Evolutionary conservation across 2,888 invertebrate genomes (phyloP).

Genomic region (Slavum lentiscoides): DNA sequence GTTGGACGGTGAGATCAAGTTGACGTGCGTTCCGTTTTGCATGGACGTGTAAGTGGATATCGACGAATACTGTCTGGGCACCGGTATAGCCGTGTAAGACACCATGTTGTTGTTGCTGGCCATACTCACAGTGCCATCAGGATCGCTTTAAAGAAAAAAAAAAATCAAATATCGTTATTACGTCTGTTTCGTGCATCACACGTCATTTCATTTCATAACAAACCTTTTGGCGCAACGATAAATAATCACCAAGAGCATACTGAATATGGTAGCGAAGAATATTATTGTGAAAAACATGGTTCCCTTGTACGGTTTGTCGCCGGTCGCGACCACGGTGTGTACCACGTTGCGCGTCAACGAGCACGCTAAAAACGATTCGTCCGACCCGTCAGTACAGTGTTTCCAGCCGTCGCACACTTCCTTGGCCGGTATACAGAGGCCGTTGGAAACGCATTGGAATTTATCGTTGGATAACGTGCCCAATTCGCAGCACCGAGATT

Average conservation of each 20-base stretch:
- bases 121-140: conserved; percentile 13
- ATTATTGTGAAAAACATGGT: conserved; percentile 41
- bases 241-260: conserved; percentile 65
- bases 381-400: conserved; percentile 80
- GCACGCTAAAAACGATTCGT: conserved; percentile 73
- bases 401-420: conserved; percentile 76
- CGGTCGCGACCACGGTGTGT: conserved; percentile 57
- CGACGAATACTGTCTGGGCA: conserved; percentile 28
- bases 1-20: conserved; percentile 58
- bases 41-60: conserved; percentile 29
- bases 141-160: conserved; percentile 13
- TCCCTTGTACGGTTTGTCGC: conserved; percentile 36
- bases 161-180: not conserved
- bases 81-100: conserved; percentile 23
- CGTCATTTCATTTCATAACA: not conserved
- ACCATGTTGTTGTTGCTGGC: conserved; percentile 12
- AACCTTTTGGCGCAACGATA: conserved; percentile 49
- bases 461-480: conserved; percentile 60
- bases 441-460: conserved; percentile 75
- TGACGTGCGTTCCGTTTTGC: conserved; percentile 16
- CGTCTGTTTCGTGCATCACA: too few relatives aligned
- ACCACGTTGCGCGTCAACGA: conserved; percentile 23
- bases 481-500: conserved; percentile 69
- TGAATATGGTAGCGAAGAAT: conserved; percentile 61
- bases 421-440: conserved; percentile 71